Conservation (phyloP, 2,113 vertebrate genomes). For the Ptychochromis oligacanthus region DNA sequence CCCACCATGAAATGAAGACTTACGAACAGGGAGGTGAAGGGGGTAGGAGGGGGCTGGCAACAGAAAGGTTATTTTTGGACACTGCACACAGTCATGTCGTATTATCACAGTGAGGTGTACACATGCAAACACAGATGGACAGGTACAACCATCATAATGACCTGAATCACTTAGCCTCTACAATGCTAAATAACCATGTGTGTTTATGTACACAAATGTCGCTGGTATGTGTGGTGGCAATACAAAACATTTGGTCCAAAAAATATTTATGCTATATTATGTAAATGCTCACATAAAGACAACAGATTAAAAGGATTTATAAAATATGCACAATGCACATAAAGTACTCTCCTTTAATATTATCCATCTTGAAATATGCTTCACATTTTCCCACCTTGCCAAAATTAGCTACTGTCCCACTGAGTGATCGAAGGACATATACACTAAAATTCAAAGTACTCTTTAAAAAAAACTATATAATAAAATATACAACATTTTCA, state of each 20-base stretch:
- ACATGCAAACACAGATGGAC: neutral
- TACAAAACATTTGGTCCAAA: neutral
- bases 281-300: neutral
- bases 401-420: neutral
- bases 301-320: neutral
- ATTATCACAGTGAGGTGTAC: neutral
- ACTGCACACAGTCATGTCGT: neutral
- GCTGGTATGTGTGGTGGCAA: too few relatives aligned
- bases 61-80: conserved; percentile 43
- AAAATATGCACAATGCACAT: neutral
- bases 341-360: neutral
- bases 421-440: neutral
- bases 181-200: neutral
- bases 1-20: conserved; percentile 36
- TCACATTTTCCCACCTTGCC: neutral
- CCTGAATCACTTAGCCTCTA: neutral
- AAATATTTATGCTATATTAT: neutral
- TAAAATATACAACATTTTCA: neutral
- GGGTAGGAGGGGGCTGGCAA: neutral
- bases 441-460: neutral
- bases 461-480: neutral
- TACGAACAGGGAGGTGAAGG: neutral
- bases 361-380: neutral
- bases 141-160: neutral
- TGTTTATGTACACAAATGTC: neutral